Base-by-base conservation (phyloP, 2,888 invertebrate species). In the Allolobophora icterica region DNA sequence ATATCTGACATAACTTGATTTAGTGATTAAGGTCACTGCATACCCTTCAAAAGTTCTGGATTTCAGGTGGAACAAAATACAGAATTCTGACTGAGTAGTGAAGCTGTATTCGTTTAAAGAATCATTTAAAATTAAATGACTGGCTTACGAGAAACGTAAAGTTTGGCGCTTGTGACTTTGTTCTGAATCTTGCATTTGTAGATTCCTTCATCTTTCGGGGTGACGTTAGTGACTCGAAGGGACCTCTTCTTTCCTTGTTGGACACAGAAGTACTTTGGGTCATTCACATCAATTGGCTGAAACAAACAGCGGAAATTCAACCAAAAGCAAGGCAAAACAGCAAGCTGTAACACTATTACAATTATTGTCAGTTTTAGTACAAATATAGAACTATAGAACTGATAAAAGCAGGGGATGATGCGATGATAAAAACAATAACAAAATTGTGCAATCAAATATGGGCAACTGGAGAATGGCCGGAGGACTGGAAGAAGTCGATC, bases 201-300 rank as follows among this genome's bases (percentile, higher is more conserved):
- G 95, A 97, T 96, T 90, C 99, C 99, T 94, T 98, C 99, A 95
- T 99, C 99, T 24, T 98, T 98, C 92, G 99, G 97, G 96, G 98
- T 98, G 90, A 97, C 97, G 94, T 98, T 98, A 95, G 98, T 99
- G 94, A 99, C 98, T 89, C 98, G 96, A 87, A 99, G 96, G 95
- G 98, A 98, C 92, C 99, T 97, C 96, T 99, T 99, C 91, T 98
- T 97, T 21, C 98, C 98, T 93, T 99, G 98, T 94, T 97, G 98
- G 91, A 97, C 97, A 91, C 98, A 96, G 94, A 97, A 96, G 92
- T 94, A 95, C 92, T 95, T 95, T 30, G 91, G 87, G 89, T 93
- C 92, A 30, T 92, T 91, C 0, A 84, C 38, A 87, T 91, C 90
- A 40, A 91, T 91, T 24, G 84, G 91, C 91, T 91, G 71, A 1